phyloP scores from a whole-genome alignment of 1,140 invertebrate species.

The Polypedilum pembai region DNA sequence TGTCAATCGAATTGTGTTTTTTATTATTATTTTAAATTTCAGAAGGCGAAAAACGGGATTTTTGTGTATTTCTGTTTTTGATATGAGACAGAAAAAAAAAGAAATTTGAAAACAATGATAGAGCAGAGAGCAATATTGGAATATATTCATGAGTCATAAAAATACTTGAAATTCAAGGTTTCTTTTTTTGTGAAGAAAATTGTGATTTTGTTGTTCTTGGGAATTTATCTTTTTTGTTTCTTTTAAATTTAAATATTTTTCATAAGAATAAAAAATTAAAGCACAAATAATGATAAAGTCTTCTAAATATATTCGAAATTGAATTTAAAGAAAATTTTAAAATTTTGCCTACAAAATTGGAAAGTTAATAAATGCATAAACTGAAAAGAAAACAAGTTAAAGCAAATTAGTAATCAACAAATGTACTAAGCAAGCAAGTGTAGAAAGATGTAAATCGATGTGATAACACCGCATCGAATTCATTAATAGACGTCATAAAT shows the following conservation, averaged over 20 bases:
- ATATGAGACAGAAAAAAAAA: neutral
- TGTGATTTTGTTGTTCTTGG: neutral
- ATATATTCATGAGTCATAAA: conserved; percentile 26
- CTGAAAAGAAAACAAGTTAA: no score
- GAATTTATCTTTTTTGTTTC: neutral
- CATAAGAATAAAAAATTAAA: no score
- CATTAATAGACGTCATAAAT: conserved; percentile 12
- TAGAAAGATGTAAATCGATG: neutral
- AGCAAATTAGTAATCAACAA: no score
- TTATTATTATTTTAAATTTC: no score
- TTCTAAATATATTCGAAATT: no score
- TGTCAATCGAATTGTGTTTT: neutral
- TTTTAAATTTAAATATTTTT: no score
- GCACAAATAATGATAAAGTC: no score
- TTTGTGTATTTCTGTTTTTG: neutral
- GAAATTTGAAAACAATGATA: conserved; percentile 21
- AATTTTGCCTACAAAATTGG: no score
- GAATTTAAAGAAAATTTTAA: no score
- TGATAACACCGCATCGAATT: conserved; percentile 6
- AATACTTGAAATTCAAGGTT: neutral
- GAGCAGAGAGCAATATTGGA: neutral
- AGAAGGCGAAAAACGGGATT: neutral
- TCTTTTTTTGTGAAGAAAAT: neutral
- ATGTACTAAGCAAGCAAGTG: neutral
- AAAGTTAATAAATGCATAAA: no score